Conservation (phyloP, 2,888 invertebrate genomes). For the Eustalomyia histrio region DNA sequence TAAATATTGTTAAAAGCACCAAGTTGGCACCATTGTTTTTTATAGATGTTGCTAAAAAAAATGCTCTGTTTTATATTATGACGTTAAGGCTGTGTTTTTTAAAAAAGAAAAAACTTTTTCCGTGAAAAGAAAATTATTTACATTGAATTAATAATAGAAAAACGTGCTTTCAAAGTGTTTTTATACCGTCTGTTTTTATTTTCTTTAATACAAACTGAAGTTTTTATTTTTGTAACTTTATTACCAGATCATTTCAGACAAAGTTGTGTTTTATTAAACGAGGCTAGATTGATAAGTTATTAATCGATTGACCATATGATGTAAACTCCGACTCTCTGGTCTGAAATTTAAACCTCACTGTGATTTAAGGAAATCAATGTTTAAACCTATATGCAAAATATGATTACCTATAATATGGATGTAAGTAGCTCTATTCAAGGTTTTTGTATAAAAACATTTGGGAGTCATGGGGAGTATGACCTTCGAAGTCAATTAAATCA, state of each 20-base stretch:
- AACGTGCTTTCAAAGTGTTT: slow-evolving; percentile 57
- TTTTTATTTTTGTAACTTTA: slow-evolving; percentile 41
- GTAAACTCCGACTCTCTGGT: too few species aligned
- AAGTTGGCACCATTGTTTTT: too few species aligned
- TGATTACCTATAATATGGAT: too few species aligned
- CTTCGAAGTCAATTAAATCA: too few species aligned
- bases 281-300: slow-evolving; percentile 5
- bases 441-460: too few species aligned
- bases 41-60: slow-evolving; percentile 22
- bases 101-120: slow-evolving; percentile 45
- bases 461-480: too few species aligned
- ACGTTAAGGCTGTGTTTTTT: slow-evolving; percentile 3
- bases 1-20: too few species aligned
- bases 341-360: too few species aligned
- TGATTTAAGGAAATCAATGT: too few species aligned
- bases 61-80: slow-evolving; percentile 39
- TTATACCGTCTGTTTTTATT: slow-evolving; percentile 33
- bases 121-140: slow-evolving; percentile 64
- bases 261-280: slow-evolving; percentile 12
- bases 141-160: slow-evolving; percentile 47
- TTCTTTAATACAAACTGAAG: slow-evolving; percentile 16
- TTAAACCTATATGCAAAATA: too few species aligned
- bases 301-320: too few species aligned
- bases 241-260: slow-evolving; percentile 50
- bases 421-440: too few species aligned